Base-by-base conservation (phyloP, 92 coral and sea anemone genomes). In the Parazoanthus swiftii region DNA sequence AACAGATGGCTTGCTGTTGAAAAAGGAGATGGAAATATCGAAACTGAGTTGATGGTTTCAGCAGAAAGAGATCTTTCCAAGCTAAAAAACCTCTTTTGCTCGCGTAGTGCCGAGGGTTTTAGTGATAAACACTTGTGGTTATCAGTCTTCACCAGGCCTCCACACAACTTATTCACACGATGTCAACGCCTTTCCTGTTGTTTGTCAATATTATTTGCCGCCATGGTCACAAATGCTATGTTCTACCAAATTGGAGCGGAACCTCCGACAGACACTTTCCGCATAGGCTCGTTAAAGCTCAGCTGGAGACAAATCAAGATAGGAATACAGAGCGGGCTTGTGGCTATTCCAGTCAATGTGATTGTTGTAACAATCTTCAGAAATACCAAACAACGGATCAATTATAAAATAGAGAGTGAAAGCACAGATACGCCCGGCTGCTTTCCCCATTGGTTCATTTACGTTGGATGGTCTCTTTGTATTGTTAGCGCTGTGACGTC, bases 1-100 rank as follows among this genome's bases (percentile, higher is more conserved):
- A 92, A 96, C 85, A 85, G 92, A 70, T 96, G 98, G 98, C 92
- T 96, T 66, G 98, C 98, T 9, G 94, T 92, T 33, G 96, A 93
- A 73, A 92, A 89, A 25, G 93, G 85, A 39, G 90, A 88, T 50
- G 98, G 98, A n/a, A 91, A 89, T 29, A 79, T 96, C 35, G 92
- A 88, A 46, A 72, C 90, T n/a, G 91, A 90, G 36, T 88, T 93
- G 4, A 91, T 83, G 23, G 88, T 85, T 18, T 92, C 92, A 13
- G 91, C 71, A 76, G 88, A 93, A 21, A 67, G 89, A 39, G 96
- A 94, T 15, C 63, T 56, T 0, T 85, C 93, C 42, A 85, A 77
- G 39, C 93, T 96, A 74, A 84, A 82, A 85, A 90, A 92, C 79
- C 80, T 96, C 43, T 92, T 96, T 78, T 74, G 86, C 21, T 84